phyloP scores from a whole-genome alignment of 2,113 vertebrate species.

The Phylloscopus trochiloides region DNA sequence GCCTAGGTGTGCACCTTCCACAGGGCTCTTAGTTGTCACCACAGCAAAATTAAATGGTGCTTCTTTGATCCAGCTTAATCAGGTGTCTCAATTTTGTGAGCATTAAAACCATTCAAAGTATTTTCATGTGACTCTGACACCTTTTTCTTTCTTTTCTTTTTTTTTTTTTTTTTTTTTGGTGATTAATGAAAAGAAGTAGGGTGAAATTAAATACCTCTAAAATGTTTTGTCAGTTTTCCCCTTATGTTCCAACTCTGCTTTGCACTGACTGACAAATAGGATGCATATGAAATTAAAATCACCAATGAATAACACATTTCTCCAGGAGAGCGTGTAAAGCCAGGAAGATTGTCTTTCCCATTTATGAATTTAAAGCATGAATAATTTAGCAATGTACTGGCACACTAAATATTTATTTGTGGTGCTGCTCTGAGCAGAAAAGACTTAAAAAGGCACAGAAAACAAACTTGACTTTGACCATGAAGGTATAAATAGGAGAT shows the following conservation, averaged over 20 bases:
- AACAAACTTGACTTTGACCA: conserved; percentile 42
- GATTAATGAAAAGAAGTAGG: background rate
- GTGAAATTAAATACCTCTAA: conserved; percentile 23
- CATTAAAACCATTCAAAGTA: background rate
- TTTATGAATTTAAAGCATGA: conserved; percentile 63
- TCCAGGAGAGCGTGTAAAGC: conserved; percentile 42
- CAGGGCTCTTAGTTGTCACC: background rate
- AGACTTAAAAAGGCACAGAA: conserved; percentile 7
- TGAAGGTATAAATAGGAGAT: conserved; percentile 5
- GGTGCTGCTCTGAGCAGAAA: conserved; percentile 39
- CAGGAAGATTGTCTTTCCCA: conserved; percentile 55
- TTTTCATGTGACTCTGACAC: background rate
- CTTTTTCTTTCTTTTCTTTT: background rate
- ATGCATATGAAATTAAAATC: conserved; percentile 23
- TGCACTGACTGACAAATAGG: conserved; percentile 28
- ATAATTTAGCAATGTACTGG: conserved; percentile 66
- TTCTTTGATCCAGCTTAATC: background rate
- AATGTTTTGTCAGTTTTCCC: background rate
- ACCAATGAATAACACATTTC: conserved; percentile 24
- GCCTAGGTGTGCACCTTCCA: background rate
- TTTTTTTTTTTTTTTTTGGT: background rate
- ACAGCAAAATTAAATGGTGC: background rate
- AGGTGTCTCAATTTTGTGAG: background rate
- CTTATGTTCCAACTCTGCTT: background rate
- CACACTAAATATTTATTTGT: conserved; percentile 65